Evolutionary conservation across 2,797 vertebrate genomes (phyloP), one percentile per base, ranked within the genome.

Genomic region (Oryzias dopingdopingensis): DNA sequence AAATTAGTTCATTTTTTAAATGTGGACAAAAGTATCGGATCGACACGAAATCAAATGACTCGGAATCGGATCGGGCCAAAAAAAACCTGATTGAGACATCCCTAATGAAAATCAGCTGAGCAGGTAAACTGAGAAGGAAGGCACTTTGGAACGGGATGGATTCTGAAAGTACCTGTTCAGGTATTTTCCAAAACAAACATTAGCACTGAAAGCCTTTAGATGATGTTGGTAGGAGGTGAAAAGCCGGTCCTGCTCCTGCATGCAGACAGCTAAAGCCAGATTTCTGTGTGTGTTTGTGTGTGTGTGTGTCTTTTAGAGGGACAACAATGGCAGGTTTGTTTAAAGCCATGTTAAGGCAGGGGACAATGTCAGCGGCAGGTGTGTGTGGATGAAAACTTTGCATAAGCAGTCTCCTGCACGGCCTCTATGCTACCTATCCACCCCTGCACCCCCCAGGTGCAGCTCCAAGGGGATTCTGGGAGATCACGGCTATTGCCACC

Each of bases 241-340:
- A 88, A 84, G 83, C 56, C 57, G 14, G 59, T 73, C 73, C 58
- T 88, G 86, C 65, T 89, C 49, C 64, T 84, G 71, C 83, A 84
- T 72, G 84, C 77, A 88, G 84, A 78, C 44, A 65, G 79, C 81
- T 85, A 65, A 66, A 59, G 70, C 44, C 56, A 56, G 52, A 57
- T 68, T 64, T 60, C 53, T 66, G 59, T 40, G 52, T 42, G 52
- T 66, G 59, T 40, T 42, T 59, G 49, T 52, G 22, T 63, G 52
- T 42, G 52, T 49, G 40, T 17, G 57, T 26, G 65, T 42, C 43
- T 48, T 63, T 37, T 10, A 37, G 32, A 37, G 59, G 48, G 65
- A 64, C 83, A 90, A 92, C 90, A 92, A 92, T 91, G 72, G 79
- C 40, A 80, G 80, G 84, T 79, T 89, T 91, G 90, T 91, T 70